These are phyloP conservation scores for Hirundichthys speculiger DNA, from an alignment of 2,113 vertebrate species.

Conservation along the genomic window DNA sequence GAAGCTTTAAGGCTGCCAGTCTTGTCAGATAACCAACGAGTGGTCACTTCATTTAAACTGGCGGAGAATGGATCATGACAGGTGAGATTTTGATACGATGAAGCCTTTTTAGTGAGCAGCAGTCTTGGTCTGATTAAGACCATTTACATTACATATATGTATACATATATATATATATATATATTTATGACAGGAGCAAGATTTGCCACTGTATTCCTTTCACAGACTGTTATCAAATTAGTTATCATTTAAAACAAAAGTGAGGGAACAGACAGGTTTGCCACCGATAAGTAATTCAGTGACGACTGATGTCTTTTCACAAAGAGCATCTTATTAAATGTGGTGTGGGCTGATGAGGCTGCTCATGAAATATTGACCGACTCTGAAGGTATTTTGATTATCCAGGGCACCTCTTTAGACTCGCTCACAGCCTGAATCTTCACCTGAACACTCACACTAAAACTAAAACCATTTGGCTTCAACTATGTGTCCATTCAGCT, in stretches of 20 bases:
- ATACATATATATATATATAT: no score
- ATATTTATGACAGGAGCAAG: conserved; percentile 10
- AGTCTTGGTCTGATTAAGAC: conserved; percentile 35
- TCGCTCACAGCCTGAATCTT: conserved; percentile 13
- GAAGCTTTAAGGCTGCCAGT: conserved; percentile 82
- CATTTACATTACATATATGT: background rate
- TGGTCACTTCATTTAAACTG: conserved; percentile 75
- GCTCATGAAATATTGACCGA: conserved; percentile 23
- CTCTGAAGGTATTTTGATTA: conserved; percentile 12
- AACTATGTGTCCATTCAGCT: conserved; percentile 54
- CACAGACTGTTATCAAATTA: conserved; percentile 26
- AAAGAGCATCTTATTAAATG: conserved; percentile 11
- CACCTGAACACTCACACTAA: conserved; percentile 28
- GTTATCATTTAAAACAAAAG: conserved; percentile 38
- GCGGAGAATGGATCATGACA: conserved; percentile 66
- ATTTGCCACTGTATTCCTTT: conserved; percentile 42
- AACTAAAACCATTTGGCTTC: conserved; percentile 49
- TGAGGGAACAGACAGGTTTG: conserved; percentile 23
- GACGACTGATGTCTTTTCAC: conserved; percentile 14
- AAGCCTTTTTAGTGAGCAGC: conserved; percentile 56
- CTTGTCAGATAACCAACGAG: conserved; percentile 64
- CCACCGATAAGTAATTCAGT: conserved; percentile 16
- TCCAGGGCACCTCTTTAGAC: conserved; percentile 20
- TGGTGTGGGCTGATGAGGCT: conserved; percentile 33
- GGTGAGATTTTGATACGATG: conserved; percentile 44